Evolutionary conservation across 2,797 vertebrate species (phyloP).

Genomic region (Clarias fuscus): DNA sequence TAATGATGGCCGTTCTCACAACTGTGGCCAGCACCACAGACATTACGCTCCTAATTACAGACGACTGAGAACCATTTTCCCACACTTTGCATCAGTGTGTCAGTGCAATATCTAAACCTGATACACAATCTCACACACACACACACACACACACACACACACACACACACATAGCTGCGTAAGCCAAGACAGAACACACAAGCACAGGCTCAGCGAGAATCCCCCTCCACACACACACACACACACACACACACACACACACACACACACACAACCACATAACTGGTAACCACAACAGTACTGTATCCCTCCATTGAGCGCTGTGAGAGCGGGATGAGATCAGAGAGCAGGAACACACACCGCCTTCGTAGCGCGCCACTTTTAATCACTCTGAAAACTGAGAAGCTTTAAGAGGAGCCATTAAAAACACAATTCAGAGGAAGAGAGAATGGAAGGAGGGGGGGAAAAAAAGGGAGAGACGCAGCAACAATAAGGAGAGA

Average conservation of each 20-base stretch:
- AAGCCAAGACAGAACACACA: slow-evolving; percentile 25
- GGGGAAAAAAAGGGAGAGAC: slow-evolving; percentile 30
- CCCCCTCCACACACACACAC: slow-evolving; percentile 28
- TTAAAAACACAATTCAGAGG: slow-evolving; percentile 51
- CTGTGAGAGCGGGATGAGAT: slow-evolving; percentile 42
- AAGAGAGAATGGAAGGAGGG: slow-evolving; percentile 26
- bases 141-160: slow-evolving; percentile 33
- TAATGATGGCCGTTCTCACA: slow-evolving; percentile 14
- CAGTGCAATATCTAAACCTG: slow-evolving; percentile 25
- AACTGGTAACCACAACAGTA: slow-evolving; percentile 48
- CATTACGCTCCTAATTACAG: slow-evolving; percentile 36
- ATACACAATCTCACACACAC: slow-evolving; percentile 15
- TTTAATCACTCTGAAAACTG: slow-evolving; percentile 50
- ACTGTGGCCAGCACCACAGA: slow-evolving; percentile 11
- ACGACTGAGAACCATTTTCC: slow-evolving; percentile 24
- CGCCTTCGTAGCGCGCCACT: slow-evolving; percentile 32
- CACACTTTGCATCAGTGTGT: slow-evolving; percentile 10
- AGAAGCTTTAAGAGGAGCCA: slow-evolving; percentile 48
- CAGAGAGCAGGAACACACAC: slow-evolving; percentile 37
- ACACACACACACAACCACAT: slow-evolving; percentile 36
- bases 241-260: slow-evolving; percentile 20
- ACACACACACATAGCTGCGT: slow-evolving; percentile 1
- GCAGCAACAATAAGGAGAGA: slow-evolving; percentile 11
- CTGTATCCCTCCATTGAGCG: slow-evolving; percentile 31
- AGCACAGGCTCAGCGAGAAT: slow-evolving; percentile 25